Evolutionary conservation across 2,888 invertebrate genomes (phyloP), one percentile per base, ranked within the genome.

Genomic region (Anarsia innoxiella): DNA sequence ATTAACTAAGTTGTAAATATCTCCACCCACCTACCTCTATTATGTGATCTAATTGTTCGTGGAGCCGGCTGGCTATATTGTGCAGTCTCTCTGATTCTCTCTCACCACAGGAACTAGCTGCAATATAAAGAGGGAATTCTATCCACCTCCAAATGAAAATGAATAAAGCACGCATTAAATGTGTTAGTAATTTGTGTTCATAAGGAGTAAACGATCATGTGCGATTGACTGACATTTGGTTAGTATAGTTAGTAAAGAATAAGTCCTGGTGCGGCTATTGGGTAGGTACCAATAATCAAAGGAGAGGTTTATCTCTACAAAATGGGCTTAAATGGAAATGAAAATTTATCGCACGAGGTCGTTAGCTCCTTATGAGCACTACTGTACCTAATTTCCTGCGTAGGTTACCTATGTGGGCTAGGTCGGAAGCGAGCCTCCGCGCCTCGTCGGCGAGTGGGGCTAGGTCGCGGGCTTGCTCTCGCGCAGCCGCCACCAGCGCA

Each of bases 1-100:
- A n/a, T n/a, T n/a, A n/a, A n/a, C n/a, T n/a, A n/a, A n/a, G n/a
- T n/a, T n/a, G n/a, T n/a, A n/a, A n/a, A n/a, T n/a, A n/a, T n/a
- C n/a, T n/a, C n/a, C n/a, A n/a, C n/a, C n/a, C n/a, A n/a, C 59
- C 58, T 64, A 97, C 97, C 89, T 99, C 99, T 76, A 98, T 93
- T 66, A 99, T 93, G 79, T 99, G 99, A 83, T 99, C 99, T 69
- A 97, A 93, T 80, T 97, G 96, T 80, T 99, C 98, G 71, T 95
- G 93, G 76, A 99, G 98, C 78, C 93, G 93, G 83, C 96, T 95
- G 59, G 96, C 93, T 74, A 93, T 93, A 76, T 94, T 96, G 75
- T 97, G 95, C 59, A 99, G 91, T 73, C 94, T 90, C 72, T 96
- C 95, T 59, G 93, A 89, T 85, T 84, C 84, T 82, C 84, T 84